Evolutionary conservation across 2,888 invertebrate genomes (phyloP), one percentile per base, ranked within the genome.

Genomic region (Nephrocerus scutellatus): DNA sequence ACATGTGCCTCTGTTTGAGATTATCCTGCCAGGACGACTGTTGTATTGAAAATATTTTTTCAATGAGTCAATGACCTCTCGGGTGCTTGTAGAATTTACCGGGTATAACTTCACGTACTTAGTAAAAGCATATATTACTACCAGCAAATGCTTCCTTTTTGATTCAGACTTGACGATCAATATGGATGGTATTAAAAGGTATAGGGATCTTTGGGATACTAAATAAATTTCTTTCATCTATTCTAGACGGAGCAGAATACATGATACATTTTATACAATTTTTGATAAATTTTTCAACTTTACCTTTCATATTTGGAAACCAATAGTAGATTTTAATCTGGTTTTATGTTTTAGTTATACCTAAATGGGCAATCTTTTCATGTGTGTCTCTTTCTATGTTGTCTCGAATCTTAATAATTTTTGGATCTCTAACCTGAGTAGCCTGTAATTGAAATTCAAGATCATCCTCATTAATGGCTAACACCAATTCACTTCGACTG

Each of bases 41-140:
- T 44, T 36, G 33, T 43, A 41, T 16, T 36, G 20, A 29, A 43
- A 45, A 24, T 47, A 49, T 12, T 44, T 43, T 31, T 36, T 33
- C 12, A 47, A 30, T 8, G 41, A 25, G 13, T 26, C 41, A 29
- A 35, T 36, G 20, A 44, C 40, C 32, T 43, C 43, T 15, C 24
- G 31, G 12, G 24, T 32, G 14, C 31, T 44, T 4, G 36, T 41
- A 10, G 41, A 26, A 13, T 29, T 32, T 5, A 30, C 33, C 2
- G 39, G 30, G 10, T 43, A 39, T 9, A 39, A 20, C 12, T 34
- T 39, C 5, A 43, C 25, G 7, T 15, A 34, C 16, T 43, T 43
- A 4, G 39, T 43, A 15, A 39, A 43, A 6, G 39, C 33, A 25
- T 43, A 36, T 4, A 39, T 25, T 14, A 43, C 21, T 5, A 44